Evolutionary conservation across 2,797 vertebrate species (phyloP).

Genomic region (Anisognathus igniventris): DNA sequence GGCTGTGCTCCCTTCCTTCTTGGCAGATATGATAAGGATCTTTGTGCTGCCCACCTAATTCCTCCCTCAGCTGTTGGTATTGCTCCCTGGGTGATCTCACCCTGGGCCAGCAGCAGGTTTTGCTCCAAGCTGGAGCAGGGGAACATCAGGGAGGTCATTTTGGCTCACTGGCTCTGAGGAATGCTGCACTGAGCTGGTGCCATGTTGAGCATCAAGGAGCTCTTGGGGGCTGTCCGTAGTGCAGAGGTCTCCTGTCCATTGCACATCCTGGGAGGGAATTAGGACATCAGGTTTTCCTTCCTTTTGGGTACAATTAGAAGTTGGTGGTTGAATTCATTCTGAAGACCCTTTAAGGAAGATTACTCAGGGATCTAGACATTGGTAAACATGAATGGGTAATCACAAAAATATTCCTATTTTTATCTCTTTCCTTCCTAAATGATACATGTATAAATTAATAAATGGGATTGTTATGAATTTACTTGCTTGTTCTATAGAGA

Average conservation of each 20-base stretch:
- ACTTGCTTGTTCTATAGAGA: not conserved
- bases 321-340: not conserved
- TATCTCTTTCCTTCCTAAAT: not conserved
- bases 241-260: not conserved
- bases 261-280: not conserved
- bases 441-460: not conserved
- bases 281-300: not conserved
- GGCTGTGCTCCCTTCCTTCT: not conserved
- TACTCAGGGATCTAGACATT: not conserved
- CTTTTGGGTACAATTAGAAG: not conserved
- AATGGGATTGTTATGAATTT: not conserved
- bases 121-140: not conserved
- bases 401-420: not conserved
- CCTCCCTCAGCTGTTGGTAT: not conserved
- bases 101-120: fast-evolving
- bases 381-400: not conserved
- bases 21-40: not conserved
- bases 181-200: not conserved
- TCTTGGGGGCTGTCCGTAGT: not conserved
- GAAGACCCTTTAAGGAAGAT: not conserved
- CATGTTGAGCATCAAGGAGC: not conserved
- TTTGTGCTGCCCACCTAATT: not conserved
- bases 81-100: not conserved
- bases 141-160: not conserved
- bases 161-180: not conserved